Evolutionary conservation across 2,888 invertebrate species (phyloP).

Genomic region (Melanotus villosus): DNA sequence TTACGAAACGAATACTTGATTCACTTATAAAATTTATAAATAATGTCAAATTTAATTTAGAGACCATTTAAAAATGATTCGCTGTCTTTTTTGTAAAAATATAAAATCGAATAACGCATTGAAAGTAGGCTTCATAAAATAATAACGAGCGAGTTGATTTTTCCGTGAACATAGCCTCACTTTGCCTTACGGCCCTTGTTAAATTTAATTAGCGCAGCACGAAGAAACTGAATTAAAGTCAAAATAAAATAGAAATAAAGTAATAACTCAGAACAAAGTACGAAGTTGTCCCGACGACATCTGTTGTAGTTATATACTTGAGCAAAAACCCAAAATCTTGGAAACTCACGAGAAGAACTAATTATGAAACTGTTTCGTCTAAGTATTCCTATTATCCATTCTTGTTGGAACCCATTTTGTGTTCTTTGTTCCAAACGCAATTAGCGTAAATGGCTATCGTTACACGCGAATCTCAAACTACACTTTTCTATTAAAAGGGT

Average conservation of each 20-base stretch:
- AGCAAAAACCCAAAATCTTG: constrained; percentile 22
- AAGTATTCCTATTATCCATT: constrained; percentile 46
- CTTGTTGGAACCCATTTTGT: constrained; percentile 51
- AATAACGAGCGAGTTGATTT: too few relatives aligned
- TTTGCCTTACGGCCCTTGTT: too few relatives aligned
- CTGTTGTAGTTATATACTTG: background rate
- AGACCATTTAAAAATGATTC: background rate
- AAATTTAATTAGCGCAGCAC: too few relatives aligned
- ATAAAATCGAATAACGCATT: too few relatives aligned
- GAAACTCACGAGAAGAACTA: constrained; percentile 44
- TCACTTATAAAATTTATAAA: background rate
- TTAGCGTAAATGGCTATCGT: constrained; percentile 62
- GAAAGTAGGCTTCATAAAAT: too few relatives aligned
- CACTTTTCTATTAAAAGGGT: constrained; percentile 61
- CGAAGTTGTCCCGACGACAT: background rate
- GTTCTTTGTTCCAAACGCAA: constrained; percentile 60
- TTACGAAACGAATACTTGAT: constrained; percentile 14
- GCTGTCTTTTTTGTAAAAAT: too few relatives aligned
- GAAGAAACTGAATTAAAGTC: too few relatives aligned
- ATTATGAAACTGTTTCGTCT: constrained; percentile 41
- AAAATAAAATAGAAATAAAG: too few relatives aligned
- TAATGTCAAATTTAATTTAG: background rate
- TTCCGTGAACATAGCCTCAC: too few relatives aligned
- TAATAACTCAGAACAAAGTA: too few relatives aligned
- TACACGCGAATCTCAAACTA: constrained; percentile 63